Evolutionary conservation across 2,888 invertebrate genomes (phyloP).

Genomic region (Octodonta nipae): DNA sequence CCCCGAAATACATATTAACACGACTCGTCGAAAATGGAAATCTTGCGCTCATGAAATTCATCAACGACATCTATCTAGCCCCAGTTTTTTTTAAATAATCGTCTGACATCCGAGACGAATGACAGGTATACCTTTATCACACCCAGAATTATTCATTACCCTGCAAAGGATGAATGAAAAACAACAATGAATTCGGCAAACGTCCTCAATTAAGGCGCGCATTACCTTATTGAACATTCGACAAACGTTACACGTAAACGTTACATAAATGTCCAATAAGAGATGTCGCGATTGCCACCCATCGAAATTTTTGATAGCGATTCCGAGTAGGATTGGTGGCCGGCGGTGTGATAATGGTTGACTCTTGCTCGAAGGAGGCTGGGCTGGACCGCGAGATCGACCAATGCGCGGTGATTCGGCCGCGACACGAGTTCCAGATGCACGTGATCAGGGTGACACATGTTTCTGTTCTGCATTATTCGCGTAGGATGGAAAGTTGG

Average conservation of each 20-base stretch:
- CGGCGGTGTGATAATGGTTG: constrained; percentile 28
- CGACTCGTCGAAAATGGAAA: no score
- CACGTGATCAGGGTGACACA: constrained; percentile 4
- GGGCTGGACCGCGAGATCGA: constrained; percentile 24
- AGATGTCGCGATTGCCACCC: constrained; percentile 13
- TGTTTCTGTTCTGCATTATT: no score
- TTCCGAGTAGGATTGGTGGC: constrained; percentile 23
- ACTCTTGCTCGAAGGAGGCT: constrained; percentile 33
- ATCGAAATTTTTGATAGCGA: constrained; percentile 15
- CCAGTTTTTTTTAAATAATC: no score
- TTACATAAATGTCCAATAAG: constrained; percentile 6
- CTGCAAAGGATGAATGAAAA: no score
- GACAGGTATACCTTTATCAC: no score
- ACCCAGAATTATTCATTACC: no score
- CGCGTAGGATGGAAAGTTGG: no score
- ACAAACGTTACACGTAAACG: constrained; percentile 5
- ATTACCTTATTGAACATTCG: constrained; percentile 7
- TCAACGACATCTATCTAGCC: no score
- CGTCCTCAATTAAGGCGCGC: constrained; percentile 1
- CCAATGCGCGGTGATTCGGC: constrained; percentile 19
- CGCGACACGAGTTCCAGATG: constrained; percentile 7
- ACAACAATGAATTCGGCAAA: no score
- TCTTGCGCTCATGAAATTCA: no score
- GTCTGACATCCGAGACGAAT: no score
- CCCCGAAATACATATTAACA: no score